Evolutionary conservation across 2,797 vertebrate species (phyloP), one percentile per base, ranked within the genome.

Genomic region (Euphonia xanthogaster): DNA sequence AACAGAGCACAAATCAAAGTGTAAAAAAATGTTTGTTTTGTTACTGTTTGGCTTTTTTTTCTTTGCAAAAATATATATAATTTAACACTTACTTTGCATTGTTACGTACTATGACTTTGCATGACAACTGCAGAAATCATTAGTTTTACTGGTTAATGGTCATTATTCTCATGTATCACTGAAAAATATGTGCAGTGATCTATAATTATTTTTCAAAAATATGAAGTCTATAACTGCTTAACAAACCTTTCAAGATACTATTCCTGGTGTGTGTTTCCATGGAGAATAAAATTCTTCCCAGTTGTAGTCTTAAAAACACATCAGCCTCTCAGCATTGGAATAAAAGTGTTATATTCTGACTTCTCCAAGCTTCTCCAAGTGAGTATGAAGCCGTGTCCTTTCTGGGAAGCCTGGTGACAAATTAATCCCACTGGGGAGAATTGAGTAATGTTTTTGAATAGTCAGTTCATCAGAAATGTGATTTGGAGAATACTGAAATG

Each of bases 381-480:
- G 22, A 94, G 35, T 40, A 35, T 53, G 25, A 68, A 74, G 35
- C 25, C 50, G 31, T 3, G 9, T 80, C 68, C 50, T 82, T 96
- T 95, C 88, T 86, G 70, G 57, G 85, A 95, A 95, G 66, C 24
- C 54, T 90, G 54, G 57, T 8, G 28, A 90, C 1, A 2, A 91
- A 77, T 90, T 94, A 88, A 81, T 89, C 91, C 93, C 80, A 66
- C n/a, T 70, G 77, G 66, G 35, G 73, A 37, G 77, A 86, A 95
- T 54, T 96, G 83, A 92, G 80, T 51, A 96, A 93, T 81, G 33
- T 7, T 93, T 93, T 78, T 93, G 47, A 92, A 84, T 37, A 94
- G 66, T 73, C 35, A 94, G 70, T 90, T 88, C 54, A 75, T 75
- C 50, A 86, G 50, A 96, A 96, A 88, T 88, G 31, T 30, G 58